phyloP scores from a whole-genome alignment of 2,888 invertebrate genomes.

The Andrena hattorfiana region DNA sequence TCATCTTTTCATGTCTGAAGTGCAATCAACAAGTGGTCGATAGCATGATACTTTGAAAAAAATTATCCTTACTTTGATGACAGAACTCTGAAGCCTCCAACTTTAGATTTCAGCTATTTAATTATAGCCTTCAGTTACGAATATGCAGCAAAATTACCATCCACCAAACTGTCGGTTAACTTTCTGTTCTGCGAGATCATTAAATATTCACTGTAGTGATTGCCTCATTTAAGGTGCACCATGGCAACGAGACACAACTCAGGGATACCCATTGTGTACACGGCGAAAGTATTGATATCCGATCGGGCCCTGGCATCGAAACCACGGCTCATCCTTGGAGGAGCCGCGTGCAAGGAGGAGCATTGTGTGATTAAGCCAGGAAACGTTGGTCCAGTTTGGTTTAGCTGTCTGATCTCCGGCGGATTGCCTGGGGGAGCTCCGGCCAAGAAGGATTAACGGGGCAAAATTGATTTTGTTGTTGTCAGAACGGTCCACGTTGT shows the following conservation, averaged over 20 bases:
- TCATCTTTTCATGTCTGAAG: no score
- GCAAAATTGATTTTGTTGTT: constrained; percentile 49
- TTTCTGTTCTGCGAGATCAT: background rate
- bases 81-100: no score
- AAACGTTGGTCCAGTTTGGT: constrained; percentile 31
- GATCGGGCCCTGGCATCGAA: background rate
- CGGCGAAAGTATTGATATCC: constrained; percentile 22
- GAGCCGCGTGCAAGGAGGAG: background rate
- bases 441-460: constrained; percentile 35
- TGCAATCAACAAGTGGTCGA: no score
- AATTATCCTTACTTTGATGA: no score
- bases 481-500: constrained; percentile 19
- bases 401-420: constrained; percentile 32
- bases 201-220: background rate
- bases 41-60: no score
- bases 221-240: background rate
- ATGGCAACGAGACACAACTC: background rate
- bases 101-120: no score
- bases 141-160: no score
- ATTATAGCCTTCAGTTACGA: no score
- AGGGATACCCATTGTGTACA: background rate
- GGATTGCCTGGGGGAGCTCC: constrained; percentile 1
- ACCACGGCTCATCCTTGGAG: background rate
- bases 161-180: no score
- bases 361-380: constrained; percentile 4